phyloP scores from a whole-genome alignment of 2,888 invertebrate species.

The Drosophila atripex region DNA sequence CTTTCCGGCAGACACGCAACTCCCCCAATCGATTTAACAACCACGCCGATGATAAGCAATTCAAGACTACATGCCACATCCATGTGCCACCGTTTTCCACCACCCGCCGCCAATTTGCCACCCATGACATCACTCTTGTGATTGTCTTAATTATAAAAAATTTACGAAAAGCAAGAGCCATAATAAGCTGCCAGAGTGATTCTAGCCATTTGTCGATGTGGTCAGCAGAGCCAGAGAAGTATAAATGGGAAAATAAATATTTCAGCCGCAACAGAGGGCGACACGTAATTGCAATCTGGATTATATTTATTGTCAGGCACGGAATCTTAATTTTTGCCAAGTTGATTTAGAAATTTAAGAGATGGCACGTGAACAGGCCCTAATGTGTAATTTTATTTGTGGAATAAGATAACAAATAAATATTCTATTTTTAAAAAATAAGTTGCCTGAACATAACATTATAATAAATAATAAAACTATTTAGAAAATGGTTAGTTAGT shows the following conservation, averaged over 20 bases:
- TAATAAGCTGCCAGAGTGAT: slow-evolving; percentile 23
- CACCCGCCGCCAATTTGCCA: slow-evolving; percentile 9
- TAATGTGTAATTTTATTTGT: background rate
- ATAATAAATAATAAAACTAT: too few relatives aligned
- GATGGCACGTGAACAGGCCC: background rate
- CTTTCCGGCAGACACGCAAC: slow-evolving; percentile 42
- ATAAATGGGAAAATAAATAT: background rate
- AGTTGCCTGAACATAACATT: too few relatives aligned
- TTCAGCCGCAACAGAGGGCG: background rate
- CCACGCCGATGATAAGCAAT: background rate
- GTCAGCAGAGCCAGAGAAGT: slow-evolving; percentile 12
- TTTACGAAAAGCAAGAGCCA: slow-evolving; percentile 15
- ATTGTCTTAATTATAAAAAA: slow-evolving; percentile 35
- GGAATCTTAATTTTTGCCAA: background rate
- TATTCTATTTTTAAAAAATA: too few relatives aligned
- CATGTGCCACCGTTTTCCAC: background rate
- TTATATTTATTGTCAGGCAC: background rate
- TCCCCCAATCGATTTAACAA: slow-evolving; percentile 70
- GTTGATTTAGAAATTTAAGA: background rate
- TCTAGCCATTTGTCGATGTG: slow-evolving; percentile 36
- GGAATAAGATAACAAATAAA: too few relatives aligned
- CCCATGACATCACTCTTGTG: slow-evolving; percentile 39
- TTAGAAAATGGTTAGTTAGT: too few relatives aligned
- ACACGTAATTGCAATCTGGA: slow-evolving; percentile 7
- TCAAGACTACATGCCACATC: slow-evolving; percentile 2